Conservation (phyloP, 2,797 vertebrate genomes). For the Darevskia nairensis region DNA sequence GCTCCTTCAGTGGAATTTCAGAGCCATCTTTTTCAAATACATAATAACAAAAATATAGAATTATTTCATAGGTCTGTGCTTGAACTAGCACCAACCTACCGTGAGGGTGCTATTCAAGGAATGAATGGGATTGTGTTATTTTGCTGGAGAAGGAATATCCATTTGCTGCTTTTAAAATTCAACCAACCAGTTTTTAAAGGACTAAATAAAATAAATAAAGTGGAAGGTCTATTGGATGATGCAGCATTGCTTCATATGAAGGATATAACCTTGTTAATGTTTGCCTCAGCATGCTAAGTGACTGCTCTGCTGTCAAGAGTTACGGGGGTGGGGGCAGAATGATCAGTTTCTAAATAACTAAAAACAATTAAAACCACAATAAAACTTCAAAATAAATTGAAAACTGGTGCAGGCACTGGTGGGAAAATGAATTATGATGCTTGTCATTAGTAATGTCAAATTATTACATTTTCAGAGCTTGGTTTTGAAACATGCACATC, state of each 20-base stretch:
- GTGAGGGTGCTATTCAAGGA: background rate
- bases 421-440: background rate
- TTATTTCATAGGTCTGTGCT: background rate
- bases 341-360: background rate
- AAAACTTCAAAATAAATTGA: background rate
- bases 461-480: background rate
- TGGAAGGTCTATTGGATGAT: background rate
- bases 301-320: too few species aligned
- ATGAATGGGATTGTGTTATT: background rate
- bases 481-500: background rate
- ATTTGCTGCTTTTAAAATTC: conserved; percentile 1
- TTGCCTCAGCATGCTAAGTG: background rate
- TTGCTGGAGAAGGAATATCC: background rate
- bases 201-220: background rate
- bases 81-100: background rate
- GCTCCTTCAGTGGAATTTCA: background rate
- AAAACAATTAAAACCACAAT: background rate
- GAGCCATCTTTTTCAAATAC: background rate
- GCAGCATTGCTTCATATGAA: background rate
- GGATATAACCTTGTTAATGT: background rate
- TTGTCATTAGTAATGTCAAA: background rate
- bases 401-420: background rate
- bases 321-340: background rate
- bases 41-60: background rate
- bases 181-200: background rate